Evolutionary conservation across 2,797 vertebrate species (phyloP), one percentile per base, ranked within the genome.

Genomic region (Alfaro cultratus): DNA sequence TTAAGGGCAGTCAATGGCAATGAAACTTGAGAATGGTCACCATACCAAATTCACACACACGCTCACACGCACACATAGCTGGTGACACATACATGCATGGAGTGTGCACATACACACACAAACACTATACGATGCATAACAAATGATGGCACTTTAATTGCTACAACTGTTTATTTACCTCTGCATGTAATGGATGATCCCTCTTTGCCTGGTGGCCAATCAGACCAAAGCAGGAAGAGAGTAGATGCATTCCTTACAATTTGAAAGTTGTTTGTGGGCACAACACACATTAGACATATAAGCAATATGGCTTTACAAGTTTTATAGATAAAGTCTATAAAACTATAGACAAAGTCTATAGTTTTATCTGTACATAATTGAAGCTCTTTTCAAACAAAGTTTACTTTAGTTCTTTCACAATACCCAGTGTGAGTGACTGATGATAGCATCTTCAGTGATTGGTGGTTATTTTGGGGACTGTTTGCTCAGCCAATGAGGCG

Each of bases 401-500:
- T 79, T 80, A 74, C 76, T 75, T 90, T 80, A 78, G 92, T 93
- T 96, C 93, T 93, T 94, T 93, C 72, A 60, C 80, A 47, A 12
- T 74, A 45, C 51, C 79, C 51, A 94, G 86, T 47, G 94, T 94
- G 93, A 92, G 94, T 96, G 96, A 97, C 95, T 96, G 95, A 96
- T 97, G 97, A 97, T 95, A 96, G 96, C 94, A 93, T 93, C 96
- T 94, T 96, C 95, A 91, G 95, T 97, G 96, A 95, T 96, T 97
- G 91, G 96, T 96, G 94, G 97, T 97, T 97, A 97, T 97, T 97
- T 96, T 95, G 96, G 96, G 95, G 95, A 92, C 95, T 95, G 96
- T 97, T 97, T 97, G 96, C 96, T 96, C 89, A 97, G 97, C 96
- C 96, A 96, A 96, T 94, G 95, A 96, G 97, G 96, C 96, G 95